A percentile compares a stretch with the other conserved stretches of the same genome.
These are phyloP conservation scores for Pyrgilauda ruficollis DNA, from an alignment of 2,113 vertebrate species.

Conservation along the genomic window DNA sequence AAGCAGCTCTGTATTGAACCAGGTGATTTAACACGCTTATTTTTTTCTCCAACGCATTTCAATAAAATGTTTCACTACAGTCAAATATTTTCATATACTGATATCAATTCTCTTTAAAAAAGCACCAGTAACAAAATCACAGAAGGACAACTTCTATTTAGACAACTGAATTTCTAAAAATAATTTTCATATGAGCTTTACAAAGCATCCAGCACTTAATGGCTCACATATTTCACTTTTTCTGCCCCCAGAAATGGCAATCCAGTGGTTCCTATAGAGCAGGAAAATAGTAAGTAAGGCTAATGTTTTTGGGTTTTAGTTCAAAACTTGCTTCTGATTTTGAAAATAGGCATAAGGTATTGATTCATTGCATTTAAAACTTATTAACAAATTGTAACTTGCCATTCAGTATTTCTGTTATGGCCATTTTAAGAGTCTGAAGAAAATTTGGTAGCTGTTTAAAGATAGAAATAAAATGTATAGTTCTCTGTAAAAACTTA, in stretches of 20 bases:
- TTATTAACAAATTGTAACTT: neutral
- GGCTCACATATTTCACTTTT: slow-evolving; percentile 53
- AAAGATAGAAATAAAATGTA: neutral
- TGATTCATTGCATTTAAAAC: neutral
- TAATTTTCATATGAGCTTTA: slow-evolving; percentile 12
- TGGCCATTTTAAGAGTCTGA: neutral
- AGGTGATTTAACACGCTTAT: neutral
- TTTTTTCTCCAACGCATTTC: neutral
- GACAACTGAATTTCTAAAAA: neutral
- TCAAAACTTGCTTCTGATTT: slow-evolving; percentile 12
- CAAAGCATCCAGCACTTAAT: neutral
- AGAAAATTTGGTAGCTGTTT: neutral
- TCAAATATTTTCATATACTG: neutral
- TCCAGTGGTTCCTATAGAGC: slow-evolving; percentile 79
- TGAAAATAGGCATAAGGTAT: neutral
- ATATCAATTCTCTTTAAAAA: neutral
- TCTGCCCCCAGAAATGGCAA: slow-evolving; percentile 81
- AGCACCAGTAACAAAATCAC: neutral
- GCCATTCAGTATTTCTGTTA: neutral
- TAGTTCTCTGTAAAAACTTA: neutral
- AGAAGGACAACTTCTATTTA: neutral
- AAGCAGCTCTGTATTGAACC: neutral
- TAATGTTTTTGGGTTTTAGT: neutral
- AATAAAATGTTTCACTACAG: neutral
- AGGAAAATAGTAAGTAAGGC: slow-evolving; percentile 80